Percentiles rank a stretch among this genome's conserved stretches.
Evolutionary conservation across 2,113 vertebrate genomes (phyloP).

Genomic region (Seriola dumerili): DNA sequence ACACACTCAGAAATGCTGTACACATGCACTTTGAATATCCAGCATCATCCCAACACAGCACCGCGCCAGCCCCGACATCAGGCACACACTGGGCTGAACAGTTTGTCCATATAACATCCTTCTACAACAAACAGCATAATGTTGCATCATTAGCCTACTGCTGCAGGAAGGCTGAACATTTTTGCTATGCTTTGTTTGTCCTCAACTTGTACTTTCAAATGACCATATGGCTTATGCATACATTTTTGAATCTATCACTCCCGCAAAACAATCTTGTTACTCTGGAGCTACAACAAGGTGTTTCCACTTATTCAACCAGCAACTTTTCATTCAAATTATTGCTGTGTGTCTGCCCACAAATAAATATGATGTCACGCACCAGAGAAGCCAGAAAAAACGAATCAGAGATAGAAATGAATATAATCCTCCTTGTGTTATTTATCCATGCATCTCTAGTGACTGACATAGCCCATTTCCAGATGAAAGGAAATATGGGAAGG

Average conservation of each 20-base stretch:
- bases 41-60: conserved; percentile 32
- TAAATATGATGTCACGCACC: conserved; percentile 11
- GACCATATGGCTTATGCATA: conserved; percentile 56
- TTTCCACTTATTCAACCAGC: conserved; percentile 16
- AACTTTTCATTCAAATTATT: conserved; percentile 18
- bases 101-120: conserved; percentile 40
- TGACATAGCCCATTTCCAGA: conserved; percentile 7
- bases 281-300: conserved; percentile 23
- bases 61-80: conserved; percentile 9
- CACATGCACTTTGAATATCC: conserved; percentile 26
- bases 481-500: conserved; percentile 37
- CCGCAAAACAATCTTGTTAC: conserved; percentile 30
- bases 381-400: conserved; percentile 26
- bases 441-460: conserved; percentile 24
- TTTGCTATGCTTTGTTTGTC: conserved; percentile 22
- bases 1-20: conserved; percentile 2
- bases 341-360: not conserved
- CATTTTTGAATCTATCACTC: conserved; percentile 42
- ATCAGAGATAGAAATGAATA: conserved; percentile 29
- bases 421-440: conserved; percentile 23
- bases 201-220: conserved; percentile 47
- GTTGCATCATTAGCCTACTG: conserved; percentile 34
- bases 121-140: conserved; percentile 47
- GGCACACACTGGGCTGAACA: conserved; percentile 40
- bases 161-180: conserved; percentile 38